Conservation (phyloP, 2,113 vertebrate genomes). For the Prietella phreatophila region DNA sequence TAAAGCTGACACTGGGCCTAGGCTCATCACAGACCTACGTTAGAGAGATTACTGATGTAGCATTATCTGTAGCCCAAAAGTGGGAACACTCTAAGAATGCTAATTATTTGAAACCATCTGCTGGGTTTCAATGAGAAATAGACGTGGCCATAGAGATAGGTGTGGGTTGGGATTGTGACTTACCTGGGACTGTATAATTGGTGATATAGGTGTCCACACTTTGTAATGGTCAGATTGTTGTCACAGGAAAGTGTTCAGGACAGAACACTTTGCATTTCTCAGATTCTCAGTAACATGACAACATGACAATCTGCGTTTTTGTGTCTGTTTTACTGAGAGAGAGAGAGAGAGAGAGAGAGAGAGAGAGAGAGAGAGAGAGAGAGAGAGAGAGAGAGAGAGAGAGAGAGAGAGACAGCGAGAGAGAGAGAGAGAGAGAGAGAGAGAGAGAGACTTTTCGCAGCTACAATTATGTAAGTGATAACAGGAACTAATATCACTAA, state of each 20-base stretch:
- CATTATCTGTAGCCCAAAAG: conserved; percentile 57
- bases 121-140: conserved; percentile 48
- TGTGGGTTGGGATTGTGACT: background rate
- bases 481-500: background rate
- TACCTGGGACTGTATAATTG: background rate
- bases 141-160: conserved; percentile 40
- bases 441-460: background rate
- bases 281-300: background rate
- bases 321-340: background rate
- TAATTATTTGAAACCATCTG: conserved; percentile 60
- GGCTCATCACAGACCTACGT: conserved; percentile 59
- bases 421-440: too few relatives aligned
- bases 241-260: background rate
- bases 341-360: background rate
- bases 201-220: background rate
- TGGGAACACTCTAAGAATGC: conserved; percentile 51
- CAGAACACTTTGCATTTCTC: background rate
- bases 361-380: background rate
- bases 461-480: background rate
- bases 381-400: background rate
- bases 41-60: conserved; percentile 67
- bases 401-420: too few relatives aligned
- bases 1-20: conserved; percentile 65
- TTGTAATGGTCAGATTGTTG: background rate
- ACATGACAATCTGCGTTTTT: background rate